Percentiles rank a stretch among this genome's conserved stretches.
These are phyloP conservation scores for Drosophila kohkoa DNA, from an alignment of 1,140 invertebrate genomes.

Conservation along the genomic window DNA sequence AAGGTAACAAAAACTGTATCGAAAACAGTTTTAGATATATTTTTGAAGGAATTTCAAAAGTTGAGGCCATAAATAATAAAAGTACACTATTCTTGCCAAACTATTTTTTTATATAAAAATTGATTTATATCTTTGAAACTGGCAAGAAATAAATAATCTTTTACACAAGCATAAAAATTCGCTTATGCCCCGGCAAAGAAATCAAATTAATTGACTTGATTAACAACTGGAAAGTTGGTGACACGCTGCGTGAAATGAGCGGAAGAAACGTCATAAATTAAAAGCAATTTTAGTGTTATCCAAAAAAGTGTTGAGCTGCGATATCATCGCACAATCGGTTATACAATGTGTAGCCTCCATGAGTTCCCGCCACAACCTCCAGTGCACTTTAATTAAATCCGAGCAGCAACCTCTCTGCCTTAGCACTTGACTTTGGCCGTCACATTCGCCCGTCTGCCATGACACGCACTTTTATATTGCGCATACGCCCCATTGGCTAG, in stretches of 20 bases:
- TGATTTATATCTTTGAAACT: neutral
- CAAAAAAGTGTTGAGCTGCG: neutral
- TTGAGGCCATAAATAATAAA: too few relatives aligned
- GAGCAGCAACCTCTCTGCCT: neutral
- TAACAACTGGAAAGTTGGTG: neutral
- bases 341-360: neutral
- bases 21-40: too few relatives aligned
- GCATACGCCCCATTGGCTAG: slow-evolving; percentile 60
- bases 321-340: neutral
- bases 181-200: neutral
- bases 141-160: neutral
- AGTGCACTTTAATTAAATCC: slow-evolving; percentile 29
- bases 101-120: neutral
- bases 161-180: neutral
- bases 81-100: too few relatives aligned
- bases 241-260: neutral
- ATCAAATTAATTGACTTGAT: neutral
- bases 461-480: slow-evolving; percentile 64
- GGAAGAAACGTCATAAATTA: neutral
- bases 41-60: too few relatives aligned
- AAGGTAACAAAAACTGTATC: too few relatives aligned
- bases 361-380: neutral
- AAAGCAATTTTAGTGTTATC: neutral
- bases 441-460: slow-evolving; percentile 37
- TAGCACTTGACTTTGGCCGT: slow-evolving; percentile 43